Evolutionary conservation across 2,797 vertebrate genomes (phyloP), one percentile per base, ranked within the genome.

Genomic region (Columba guinea): DNA sequence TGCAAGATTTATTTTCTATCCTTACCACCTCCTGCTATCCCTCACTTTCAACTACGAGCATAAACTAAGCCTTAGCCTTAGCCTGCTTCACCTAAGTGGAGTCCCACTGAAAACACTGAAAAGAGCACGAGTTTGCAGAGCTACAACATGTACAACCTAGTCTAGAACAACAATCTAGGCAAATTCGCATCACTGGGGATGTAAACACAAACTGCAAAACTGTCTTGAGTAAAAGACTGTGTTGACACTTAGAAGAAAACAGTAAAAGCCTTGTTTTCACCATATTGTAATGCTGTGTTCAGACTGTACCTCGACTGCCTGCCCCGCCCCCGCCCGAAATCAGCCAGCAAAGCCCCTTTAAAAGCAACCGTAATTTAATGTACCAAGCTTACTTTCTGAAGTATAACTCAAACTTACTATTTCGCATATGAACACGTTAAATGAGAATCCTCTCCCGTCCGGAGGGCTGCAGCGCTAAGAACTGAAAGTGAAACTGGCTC

Each of bases 401-500:
- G 22, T 9, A 5, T 20, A 75, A 48, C 24, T 30, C 30, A 13
- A 21, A 30, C 10, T n/a, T 5, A 24, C 8, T 34, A 1, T 9
- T 41, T 65, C 3, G 18, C 24, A 62, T 9, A 49, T 1, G 16
- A 12, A 32, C 1, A 4, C n/a, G 41, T 56, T 21, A 65, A 35
- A 17, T 3, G 23, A 16, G 7, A 1, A 24, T 13, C 30, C 32
- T 4, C 39, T 86, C n/a, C 21, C 5, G 19, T 32, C 0, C 6
- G 20, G 74, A 34, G 28, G 5, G 17, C 44, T 34, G 34, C 24
- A n/a, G 52, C 9, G 7, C 64, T 0, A 21, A 23, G 32, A 96
- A 95, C 49, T 11, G 78, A 94, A 96, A 94, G 78, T 2, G 68
- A 94, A 93, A 94, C 49, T 14, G 49, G 8, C 20, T 65, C 16